These are phyloP conservation scores for Pristis pectinata DNA, from an alignment of 2,797 vertebrate genomes.

Conservation along the genomic window DNA sequence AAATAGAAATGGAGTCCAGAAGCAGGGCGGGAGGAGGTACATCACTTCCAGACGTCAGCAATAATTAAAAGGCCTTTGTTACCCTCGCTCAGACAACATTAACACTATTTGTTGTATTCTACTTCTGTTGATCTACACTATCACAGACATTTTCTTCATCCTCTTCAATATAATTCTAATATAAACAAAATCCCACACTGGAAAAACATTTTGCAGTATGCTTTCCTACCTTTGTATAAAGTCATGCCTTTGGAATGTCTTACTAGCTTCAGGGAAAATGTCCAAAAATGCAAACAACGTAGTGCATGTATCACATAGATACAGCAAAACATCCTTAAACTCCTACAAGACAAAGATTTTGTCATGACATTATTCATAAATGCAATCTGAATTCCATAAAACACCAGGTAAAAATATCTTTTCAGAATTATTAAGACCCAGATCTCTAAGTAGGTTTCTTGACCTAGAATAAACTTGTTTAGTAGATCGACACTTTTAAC, in stretches of 20 bases:
- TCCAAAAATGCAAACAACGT: constrained; percentile 90
- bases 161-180: background rate
- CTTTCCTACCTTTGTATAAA: constrained; percentile 77
- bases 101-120: no score
- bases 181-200: background rate
- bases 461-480: background rate
- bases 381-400: background rate
- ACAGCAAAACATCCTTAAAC: constrained; percentile 75
- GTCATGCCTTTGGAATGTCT: constrained; percentile 77
- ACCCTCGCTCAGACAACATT: no score
- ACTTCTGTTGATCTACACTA: no score
- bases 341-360: constrained; percentile 58
- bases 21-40: no score
- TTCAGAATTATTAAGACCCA: background rate
- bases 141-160: no score
- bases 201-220: background rate
- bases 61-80: no score
- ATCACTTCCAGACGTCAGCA: no score
- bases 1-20: no score
- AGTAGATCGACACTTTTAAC: background rate
- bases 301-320: constrained; percentile 83
- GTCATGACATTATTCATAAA: background rate
- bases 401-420: background rate
- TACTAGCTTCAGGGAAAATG: constrained; percentile 77
- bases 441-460: background rate